Conservation (phyloP, 2,797 vertebrate genomes). For the Cossypha polioptera region DNA sequence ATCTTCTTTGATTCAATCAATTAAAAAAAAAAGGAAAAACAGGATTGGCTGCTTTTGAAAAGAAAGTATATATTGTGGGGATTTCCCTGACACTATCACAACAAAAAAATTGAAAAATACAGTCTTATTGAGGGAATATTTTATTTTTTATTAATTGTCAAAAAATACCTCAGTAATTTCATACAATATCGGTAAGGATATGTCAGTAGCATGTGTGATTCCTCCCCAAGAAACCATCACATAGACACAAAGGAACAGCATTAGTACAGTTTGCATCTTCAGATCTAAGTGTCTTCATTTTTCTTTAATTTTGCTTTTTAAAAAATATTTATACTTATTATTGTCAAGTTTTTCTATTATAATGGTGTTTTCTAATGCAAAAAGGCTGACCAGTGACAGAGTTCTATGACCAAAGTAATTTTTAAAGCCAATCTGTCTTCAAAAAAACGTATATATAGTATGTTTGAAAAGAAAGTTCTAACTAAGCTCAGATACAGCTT, state of each 20-base stretch:
- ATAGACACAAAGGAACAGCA: neutral
- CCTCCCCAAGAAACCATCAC: neutral
- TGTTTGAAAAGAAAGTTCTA: neutral
- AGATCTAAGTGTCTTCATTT: neutral
- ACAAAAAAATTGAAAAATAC: neutral
- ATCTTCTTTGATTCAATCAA: neutral
- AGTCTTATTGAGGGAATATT: neutral
- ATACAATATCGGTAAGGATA: neutral
- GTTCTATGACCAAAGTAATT: neutral
- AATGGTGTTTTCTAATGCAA: neutral
- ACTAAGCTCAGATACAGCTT: neutral
- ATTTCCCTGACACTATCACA: neutral
- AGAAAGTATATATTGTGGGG: neutral
- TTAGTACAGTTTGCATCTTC: neutral
- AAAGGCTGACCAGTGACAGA: neutral
- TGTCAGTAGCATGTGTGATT: neutral
- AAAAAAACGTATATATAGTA: neutral
- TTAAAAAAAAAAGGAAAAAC: accelerated
- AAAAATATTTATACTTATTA: neutral
- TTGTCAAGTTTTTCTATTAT: neutral
- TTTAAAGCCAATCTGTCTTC: neutral
- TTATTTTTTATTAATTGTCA: neutral
- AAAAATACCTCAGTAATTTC: neutral
- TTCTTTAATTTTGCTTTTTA: neutral
- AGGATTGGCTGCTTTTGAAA: neutral